Conservation (phyloP, 2,113 vertebrate genomes). For the Plecturocebus donacophilus region DNA sequence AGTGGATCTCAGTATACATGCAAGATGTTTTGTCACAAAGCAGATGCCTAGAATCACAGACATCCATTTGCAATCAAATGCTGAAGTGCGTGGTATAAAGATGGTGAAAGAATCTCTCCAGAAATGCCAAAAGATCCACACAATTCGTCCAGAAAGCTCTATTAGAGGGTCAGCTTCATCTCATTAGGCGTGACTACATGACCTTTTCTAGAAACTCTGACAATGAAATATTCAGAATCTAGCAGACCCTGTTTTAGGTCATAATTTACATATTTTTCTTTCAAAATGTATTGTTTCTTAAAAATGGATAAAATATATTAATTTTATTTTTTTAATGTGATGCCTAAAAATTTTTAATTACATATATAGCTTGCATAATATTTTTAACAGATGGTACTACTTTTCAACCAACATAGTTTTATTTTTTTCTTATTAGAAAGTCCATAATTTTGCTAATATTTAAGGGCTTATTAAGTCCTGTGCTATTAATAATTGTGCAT, state of each 20-base stretch:
- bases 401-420: background rate
- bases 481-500: background rate
- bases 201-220: background rate
- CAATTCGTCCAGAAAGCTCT: too few relatives aligned
- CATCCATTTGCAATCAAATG: background rate
- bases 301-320: background rate
- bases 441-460: background rate
- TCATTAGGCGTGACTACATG: accelerated
- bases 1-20: background rate
- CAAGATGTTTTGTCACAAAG: background rate
- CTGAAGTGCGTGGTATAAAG: too few relatives aligned
- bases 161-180: too few relatives aligned
- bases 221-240: background rate
- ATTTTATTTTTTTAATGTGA: background rate
- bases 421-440: background rate
- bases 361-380: background rate
- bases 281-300: background rate
- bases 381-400: background rate
- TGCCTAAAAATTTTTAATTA: background rate
- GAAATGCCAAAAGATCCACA: too few relatives aligned
- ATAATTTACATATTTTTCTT: background rate
- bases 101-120: too few relatives aligned
- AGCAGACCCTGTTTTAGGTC: background rate
- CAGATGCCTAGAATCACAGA: background rate
- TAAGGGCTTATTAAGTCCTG: background rate